A percentile compares a stretch with the other conserved stretches of the same genome.
These are phyloP conservation scores for Microchrysa polita DNA, from an alignment of 2,888 invertebrate genomes.

Conservation along the genomic window DNA sequence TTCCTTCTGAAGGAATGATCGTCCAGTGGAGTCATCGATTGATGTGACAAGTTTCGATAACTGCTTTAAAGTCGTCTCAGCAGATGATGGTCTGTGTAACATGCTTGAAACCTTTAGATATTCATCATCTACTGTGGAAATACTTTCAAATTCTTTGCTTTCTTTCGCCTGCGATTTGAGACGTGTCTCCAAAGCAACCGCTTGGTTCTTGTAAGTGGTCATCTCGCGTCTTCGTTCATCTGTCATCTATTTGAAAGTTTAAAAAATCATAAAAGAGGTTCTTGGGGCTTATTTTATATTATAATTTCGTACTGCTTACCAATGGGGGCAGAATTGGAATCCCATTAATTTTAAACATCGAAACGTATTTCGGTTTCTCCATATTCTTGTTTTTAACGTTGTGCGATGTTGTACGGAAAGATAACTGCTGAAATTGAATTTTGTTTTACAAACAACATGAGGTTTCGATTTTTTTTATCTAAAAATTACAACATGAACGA, in stretches of 20 bases:
- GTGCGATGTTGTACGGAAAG: no score
- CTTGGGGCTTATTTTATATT: neutral
- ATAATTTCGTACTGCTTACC: conserved; percentile 56
- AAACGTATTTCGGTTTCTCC: conserved; percentile 51
- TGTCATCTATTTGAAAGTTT: conserved; percentile 57
- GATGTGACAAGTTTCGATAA: conserved; percentile 59
- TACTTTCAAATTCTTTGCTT: conserved; percentile 33
- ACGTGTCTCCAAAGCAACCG: conserved; percentile 55
- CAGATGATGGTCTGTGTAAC: conserved; percentile 31
- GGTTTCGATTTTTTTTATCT: no score
- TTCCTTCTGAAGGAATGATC: conserved; percentile 50
- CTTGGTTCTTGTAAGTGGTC: conserved; percentile 55
- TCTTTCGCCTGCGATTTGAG: conserved; percentile 25
- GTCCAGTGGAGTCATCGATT: conserved; percentile 59
- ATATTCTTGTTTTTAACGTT: no score
- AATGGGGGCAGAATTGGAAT: conserved; percentile 61
- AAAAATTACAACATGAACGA: no score
- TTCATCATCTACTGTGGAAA: conserved; percentile 46
- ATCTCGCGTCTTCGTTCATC: conserved; percentile 57
- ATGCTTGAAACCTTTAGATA: conserved; percentile 50
- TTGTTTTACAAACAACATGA: no score
- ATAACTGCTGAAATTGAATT: no score
- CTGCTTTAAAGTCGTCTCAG: conserved; percentile 54
- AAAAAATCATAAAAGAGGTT: neutral
- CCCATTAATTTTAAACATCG: conserved; percentile 61